Evolutionary conservation across 2,888 invertebrate species (phyloP).

Genomic region (Lasioglossum morio): DNA sequence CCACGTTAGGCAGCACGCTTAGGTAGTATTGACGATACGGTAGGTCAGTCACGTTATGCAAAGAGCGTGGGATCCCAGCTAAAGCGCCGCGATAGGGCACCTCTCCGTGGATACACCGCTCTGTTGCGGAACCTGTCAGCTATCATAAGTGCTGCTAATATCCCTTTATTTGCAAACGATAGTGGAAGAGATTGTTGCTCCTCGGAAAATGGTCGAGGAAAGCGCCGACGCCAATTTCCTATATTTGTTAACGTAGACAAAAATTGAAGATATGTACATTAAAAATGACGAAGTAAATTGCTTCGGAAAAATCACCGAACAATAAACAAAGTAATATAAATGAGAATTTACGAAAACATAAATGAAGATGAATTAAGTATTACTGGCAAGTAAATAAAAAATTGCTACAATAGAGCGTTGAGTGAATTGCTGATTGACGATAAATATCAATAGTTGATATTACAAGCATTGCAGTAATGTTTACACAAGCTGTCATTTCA

Average conservation of each 20-base stretch:
- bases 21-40: slow-evolving; percentile 62
- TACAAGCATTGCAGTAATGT: no score
- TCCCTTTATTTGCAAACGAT: neutral
- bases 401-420: no score
- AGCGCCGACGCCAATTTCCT: neutral
- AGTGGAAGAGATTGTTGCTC: neutral
- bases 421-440: no score
- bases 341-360: neutral
- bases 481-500: no score
- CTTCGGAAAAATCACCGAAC: no score
- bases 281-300: neutral
- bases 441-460: no score
- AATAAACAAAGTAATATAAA: neutral
- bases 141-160: neutral
- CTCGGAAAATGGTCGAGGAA: neutral
- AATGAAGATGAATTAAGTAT: no score
- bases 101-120: neutral
- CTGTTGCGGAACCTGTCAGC: neutral
- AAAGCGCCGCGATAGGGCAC: slow-evolving; percentile 65
- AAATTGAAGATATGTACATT: neutral
- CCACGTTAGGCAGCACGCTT: slow-evolving; percentile 40
- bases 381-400: no score
- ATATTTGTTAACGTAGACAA: neutral
- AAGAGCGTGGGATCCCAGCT: slow-evolving; percentile 79
- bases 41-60: slow-evolving; percentile 78